Conservation (phyloP, 2,797 vertebrate genomes). For the Darevskia mixta region DNA sequence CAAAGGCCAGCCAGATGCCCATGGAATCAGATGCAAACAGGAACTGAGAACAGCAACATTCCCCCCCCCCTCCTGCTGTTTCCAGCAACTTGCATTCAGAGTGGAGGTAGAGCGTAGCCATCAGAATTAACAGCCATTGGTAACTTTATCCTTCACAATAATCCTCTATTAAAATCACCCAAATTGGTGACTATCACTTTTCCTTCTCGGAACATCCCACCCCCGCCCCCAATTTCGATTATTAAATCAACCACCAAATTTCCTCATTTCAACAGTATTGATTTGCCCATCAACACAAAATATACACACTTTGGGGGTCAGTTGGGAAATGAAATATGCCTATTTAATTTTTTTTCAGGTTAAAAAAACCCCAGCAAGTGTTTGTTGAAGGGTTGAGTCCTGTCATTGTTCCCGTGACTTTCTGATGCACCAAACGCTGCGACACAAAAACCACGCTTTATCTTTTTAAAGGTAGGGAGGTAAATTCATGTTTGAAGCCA, state of each 20-base stretch:
- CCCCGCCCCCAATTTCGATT: too few species aligned
- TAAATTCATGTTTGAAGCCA: conserved; percentile 13
- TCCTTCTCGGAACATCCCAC: too few species aligned
- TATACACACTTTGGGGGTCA: not conserved
- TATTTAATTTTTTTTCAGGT: not conserved
- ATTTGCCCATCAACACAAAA: not conserved
- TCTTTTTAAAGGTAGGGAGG: not conserved
- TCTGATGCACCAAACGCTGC: not conserved
- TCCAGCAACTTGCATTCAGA: too few species aligned
- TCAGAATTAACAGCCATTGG: too few species aligned
- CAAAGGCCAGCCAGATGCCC: too few species aligned
- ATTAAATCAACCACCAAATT: not conserved
- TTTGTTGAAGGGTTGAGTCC: not conserved
- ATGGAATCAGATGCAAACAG: too few species aligned
- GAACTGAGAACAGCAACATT: too few species aligned
- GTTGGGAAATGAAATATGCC: not conserved
- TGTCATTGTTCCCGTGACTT: not conserved
- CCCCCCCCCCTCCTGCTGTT: fast-evolving
- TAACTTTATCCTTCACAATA: too few species aligned
- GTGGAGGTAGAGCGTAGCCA: too few species aligned
- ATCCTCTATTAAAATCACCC: too few species aligned
- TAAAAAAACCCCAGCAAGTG: not conserved
- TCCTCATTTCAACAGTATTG: not conserved
- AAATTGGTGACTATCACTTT: too few species aligned
- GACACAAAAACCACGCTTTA: not conserved